Percentiles rank a stretch among this genome's conserved stretches.
Conservation (phyloP, 2,888 invertebrate species). For the Polymixis lichenea region DNA sequence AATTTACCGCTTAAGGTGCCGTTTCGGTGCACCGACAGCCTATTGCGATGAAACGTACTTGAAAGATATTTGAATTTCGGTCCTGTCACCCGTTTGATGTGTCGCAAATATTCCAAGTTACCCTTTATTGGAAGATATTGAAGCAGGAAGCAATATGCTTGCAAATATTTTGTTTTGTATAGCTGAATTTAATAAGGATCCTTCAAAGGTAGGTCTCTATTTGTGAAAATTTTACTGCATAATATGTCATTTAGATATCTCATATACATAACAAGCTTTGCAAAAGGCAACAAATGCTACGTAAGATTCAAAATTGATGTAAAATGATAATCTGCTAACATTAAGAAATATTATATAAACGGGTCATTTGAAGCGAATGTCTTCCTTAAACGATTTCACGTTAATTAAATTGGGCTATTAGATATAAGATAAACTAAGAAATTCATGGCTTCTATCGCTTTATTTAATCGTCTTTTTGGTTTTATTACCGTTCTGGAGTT, state of each 20-base stretch:
- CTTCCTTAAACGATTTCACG: conserved; percentile 48
- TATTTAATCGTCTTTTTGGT: conserved; percentile 40
- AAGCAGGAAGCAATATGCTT: conserved; percentile 19
- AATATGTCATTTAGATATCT: not conserved
- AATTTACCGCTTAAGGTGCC: conserved; percentile 57
- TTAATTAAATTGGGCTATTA: conserved; percentile 57
- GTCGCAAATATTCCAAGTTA: conserved; percentile 31
- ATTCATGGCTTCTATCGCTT: conserved; percentile 45
- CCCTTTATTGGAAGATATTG: conserved; percentile 36
- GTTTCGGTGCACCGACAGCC: conserved; percentile 48
- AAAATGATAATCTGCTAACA: conserved; percentile 36
- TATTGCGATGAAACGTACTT: conserved; percentile 30
- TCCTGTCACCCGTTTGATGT: conserved; percentile 28
- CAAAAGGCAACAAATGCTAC: not conserved
- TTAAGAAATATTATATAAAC: conserved; percentile 38
- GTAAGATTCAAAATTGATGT: not conserved
- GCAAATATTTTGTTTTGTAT: conserved; percentile 17
- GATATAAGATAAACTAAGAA: conserved; percentile 59
- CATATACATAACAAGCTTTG: not conserved
- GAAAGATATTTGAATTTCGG: conserved; percentile 50
- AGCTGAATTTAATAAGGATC: conserved; percentile 1
- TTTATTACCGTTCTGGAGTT: conserved; percentile 14
- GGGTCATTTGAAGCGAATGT: conserved; percentile 38
- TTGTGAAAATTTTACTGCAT: not conserved
- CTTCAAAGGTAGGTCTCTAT: not conserved